Evolutionary conservation across 1,140 invertebrate genomes (phyloP).

Genomic region (Ptiloglossa arizonensis): DNA sequence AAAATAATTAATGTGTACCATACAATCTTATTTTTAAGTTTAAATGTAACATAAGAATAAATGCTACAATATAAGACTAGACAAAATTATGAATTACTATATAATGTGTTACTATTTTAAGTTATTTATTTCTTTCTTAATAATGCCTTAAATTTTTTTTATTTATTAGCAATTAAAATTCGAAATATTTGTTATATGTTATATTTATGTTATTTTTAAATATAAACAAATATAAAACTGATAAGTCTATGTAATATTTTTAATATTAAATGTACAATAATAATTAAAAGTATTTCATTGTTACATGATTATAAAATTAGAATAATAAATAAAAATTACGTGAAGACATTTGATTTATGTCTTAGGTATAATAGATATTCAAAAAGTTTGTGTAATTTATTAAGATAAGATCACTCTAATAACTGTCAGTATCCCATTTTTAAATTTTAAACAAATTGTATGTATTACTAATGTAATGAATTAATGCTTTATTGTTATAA

Average conservation of each 20-base stretch:
- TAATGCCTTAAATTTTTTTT: not conserved
- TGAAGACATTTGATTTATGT: not conserved
- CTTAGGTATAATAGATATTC: not conserved
- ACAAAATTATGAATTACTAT: not conserved
- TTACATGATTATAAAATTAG: not conserved
- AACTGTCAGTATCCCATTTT: not conserved
- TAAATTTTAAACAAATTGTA: not conserved
- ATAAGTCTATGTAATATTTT: not conserved
- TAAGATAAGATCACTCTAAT: not conserved
- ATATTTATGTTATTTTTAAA: not conserved
- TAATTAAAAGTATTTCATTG: not conserved
- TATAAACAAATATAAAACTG: not conserved
- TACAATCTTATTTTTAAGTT: not conserved
- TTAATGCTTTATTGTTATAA: not conserved
- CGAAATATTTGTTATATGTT: no score
- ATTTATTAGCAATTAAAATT: not conserved
- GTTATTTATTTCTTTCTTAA: not conserved
- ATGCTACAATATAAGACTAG: not conserved
- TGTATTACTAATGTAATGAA: not conserved
- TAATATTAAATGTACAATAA: not conserved
- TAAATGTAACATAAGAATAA: not conserved
- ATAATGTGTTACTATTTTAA: not conserved
- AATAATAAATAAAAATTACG: constrained; percentile 1
- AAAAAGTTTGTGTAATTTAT: not conserved
- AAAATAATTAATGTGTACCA: not conserved